These are phyloP conservation scores for Cheilosia impressa DNA, from an alignment of 2,888 invertebrate genomes.

Conservation along the genomic window DNA sequence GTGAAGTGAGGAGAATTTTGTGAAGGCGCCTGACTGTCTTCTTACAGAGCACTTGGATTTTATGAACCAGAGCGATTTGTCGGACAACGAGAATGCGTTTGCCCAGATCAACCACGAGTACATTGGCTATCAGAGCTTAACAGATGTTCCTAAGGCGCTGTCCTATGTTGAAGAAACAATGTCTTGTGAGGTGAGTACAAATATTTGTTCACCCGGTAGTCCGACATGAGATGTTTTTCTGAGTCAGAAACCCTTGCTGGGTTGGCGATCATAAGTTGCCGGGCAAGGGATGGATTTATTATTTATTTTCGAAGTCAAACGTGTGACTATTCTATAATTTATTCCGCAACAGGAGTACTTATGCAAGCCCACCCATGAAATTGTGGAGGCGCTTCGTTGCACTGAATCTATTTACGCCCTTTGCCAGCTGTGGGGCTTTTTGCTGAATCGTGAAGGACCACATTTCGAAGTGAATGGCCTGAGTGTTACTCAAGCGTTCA, in stretches of 20 bases:
- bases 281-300: too few relatives aligned
- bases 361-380: conserved; percentile 88
- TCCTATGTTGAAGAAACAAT: conserved; percentile 88
- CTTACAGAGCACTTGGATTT: conserved; percentile 96
- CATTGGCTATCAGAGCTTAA: conserved; percentile 97
- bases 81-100: conserved; percentile 91
- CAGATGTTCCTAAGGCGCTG: conserved; percentile 94
- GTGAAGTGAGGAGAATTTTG: not conserved
- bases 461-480: conserved; percentile 89
- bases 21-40: not conserved
- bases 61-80: conserved; percentile 92
- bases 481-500: conserved; percentile 88
- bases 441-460: conserved; percentile 92
- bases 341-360: conserved; percentile 84
- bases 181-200: conserved; percentile 83
- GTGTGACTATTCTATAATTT: not conserved
- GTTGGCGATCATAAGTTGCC: too few relatives aligned
- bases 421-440: conserved; percentile 92
- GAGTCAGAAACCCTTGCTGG: too few relatives aligned
- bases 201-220: too few relatives aligned
- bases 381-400: conserved; percentile 88
- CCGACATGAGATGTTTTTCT: too few relatives aligned
- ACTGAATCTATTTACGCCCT: conserved; percentile 91
- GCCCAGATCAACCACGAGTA: conserved; percentile 95
- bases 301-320: too few relatives aligned